Base-by-base conservation (phyloP, 2,797 vertebrate genomes). In the Parotocinclus haroldoi region DNA sequence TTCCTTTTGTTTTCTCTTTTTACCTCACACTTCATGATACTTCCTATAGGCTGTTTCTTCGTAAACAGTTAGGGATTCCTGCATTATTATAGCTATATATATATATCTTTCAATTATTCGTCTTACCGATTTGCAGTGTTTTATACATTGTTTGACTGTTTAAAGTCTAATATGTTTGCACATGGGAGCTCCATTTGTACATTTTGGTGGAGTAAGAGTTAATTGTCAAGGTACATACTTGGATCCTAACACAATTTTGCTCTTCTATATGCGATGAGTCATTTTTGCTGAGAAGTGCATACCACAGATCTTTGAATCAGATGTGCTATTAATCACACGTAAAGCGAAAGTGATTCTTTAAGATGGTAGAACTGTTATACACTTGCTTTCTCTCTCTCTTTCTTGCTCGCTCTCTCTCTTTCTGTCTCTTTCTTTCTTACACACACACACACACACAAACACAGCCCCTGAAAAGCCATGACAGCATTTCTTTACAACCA, bases 101-200 rank as follows among this genome's bases (percentile, higher is more conserved):
- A 19, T 76, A 66, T 68, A 7, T 37, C 13, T 67, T 78, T 72
- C 46, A 49, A 36, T 73, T 58, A 76, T 70, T 69, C 63, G 82
- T 79, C 64, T 63, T 75, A 81, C 81, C 55, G 68, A 73, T 57
- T 57, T 84, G 79, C 84, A 85, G 89, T 88, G 91, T 89, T 89
- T 82, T 83, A 86, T 83, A 84, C 80, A 82, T 82, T 80, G 80
- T 74, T 82, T 51, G 84, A 90, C 89, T 88, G 88, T 93, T 79
- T 92, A 86, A 81, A 72, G 76, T 72, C 75, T 75, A 80, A 78
- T 72, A 74, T 80, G 84, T 82, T 88, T 86, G 84, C 87, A 85
- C 84, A 83, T 71, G 46, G 11, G 36, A 14, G 51, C 19, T 61
- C 40, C 66, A 56, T n/a, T 55, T 50, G 54, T 49, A 44, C 69